Conservation (phyloP, 2,113 vertebrate genomes). For the Lycaon pictus region DNA sequence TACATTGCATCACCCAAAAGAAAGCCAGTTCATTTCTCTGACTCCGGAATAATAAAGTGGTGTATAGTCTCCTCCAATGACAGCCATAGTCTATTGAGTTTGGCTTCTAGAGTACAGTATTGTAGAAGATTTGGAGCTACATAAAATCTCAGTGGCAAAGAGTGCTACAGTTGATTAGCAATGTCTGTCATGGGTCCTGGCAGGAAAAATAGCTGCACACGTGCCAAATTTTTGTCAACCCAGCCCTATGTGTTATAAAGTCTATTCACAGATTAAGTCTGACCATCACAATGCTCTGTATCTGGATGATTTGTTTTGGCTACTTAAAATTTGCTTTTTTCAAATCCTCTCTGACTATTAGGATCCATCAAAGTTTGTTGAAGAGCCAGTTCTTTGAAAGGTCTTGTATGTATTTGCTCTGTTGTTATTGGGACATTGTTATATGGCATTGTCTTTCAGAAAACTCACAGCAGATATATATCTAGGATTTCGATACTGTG, state of each 20-base stretch:
- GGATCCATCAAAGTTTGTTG: neutral
- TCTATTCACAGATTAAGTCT: neutral
- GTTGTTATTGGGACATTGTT: neutral
- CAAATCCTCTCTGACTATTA: neutral
- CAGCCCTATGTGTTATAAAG: neutral
- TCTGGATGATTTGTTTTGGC: constrained; percentile 7
- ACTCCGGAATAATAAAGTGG: neutral
- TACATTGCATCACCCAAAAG: constrained; percentile 32
- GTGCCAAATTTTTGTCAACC: neutral
- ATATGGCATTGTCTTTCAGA: neutral
- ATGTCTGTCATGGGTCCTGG: neutral
- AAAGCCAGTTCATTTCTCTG: neutral
- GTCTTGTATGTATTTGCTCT: neutral
- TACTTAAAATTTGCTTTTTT: constrained; percentile 51
- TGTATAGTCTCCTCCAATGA: constrained; percentile 6
- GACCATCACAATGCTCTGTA: neutral
- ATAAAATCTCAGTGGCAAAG: neutral
- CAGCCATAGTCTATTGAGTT: neutral
- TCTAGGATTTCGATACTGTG: constrained; percentile 21
- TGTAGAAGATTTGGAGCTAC: neutral
- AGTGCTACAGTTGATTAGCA: neutral
- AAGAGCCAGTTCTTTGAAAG: neutral
- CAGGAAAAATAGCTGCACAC: neutral
- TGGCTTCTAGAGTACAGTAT: neutral
- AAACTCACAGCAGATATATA: neutral